Base-by-base conservation (phyloP, 2,113 vertebrate genomes). In the Microcebus lehilahytsara region DNA sequence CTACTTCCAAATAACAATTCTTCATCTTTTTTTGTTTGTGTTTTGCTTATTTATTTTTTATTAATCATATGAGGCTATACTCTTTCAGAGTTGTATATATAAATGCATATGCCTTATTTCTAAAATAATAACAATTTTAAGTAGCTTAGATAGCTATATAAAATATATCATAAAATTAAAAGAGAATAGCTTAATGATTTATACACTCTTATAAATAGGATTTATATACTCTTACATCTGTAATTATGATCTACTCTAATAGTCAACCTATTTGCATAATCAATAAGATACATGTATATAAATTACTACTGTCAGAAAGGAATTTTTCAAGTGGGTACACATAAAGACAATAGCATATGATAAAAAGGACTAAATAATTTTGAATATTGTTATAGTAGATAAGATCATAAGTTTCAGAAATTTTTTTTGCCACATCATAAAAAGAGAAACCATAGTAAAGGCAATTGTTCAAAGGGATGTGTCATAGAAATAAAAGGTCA, bases 61-160 rank as follows among this genome's bases (percentile, higher is more conserved):
- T 75, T 91, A 80, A 58, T 34, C 6, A 49, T 40, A 49, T 56
- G 14, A 42, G 17, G 22, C 6, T 72, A 42, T 32, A 32, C 46
- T 80, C n/a, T 87, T 58, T 93, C 14, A 79, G 40, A 83, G 2
- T 34, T 83, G 6, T 37, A 42, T 83, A 20, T 84, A 32, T 74
- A 86, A 85, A 19, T 25, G 58, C 9, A 42, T 23, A 64, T 60
- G 23, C 2, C 37, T 95, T 93, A 90, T 49, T 95, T 53, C 37
- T 66, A 86, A 88, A 91, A 77, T 78, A 87, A 87, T 49, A 87
- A 87, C 34, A 87, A 87, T 40, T 91, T 93, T 11, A 78, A 58
- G 20, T 66, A 56, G 17, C 46, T 56, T 6, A 46, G 14, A 93
- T 7, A 1, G 4, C 58, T 58, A 49, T 69, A 13, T 93, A 71